Evolutionary conservation across 2,888 invertebrate genomes (phyloP).

Genomic region (Busseola fusca): DNA sequence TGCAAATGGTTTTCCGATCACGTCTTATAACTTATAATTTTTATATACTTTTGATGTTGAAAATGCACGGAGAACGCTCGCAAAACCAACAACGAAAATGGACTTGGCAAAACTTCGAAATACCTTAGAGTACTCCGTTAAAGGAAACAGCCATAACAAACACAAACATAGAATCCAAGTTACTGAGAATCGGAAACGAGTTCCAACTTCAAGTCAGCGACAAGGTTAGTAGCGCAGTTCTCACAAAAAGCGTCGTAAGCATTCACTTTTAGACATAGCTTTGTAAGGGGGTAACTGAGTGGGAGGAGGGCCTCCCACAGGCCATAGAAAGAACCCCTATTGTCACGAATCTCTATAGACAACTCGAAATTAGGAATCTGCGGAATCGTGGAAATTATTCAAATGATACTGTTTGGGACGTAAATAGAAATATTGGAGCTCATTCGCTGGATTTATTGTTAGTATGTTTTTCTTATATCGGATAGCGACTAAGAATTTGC

Average conservation of each 20-base stretch:
- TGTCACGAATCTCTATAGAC: slow-evolving; percentile 70
- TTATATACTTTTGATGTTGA: slow-evolving; percentile 26
- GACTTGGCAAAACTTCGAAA: slow-evolving; percentile 19
- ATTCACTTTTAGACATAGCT: slow-evolving; percentile 60
- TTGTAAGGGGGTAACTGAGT: slow-evolving; percentile 34
- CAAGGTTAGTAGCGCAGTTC: slow-evolving; percentile 57
- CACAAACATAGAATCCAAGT: slow-evolving; percentile 36
- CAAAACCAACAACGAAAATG: slow-evolving; percentile 22
- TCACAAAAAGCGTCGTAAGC: slow-evolving; percentile 58
- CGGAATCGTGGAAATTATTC: slow-evolving; percentile 64
- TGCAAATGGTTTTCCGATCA: slow-evolving; percentile 42
- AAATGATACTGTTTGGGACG: slow-evolving; percentile 58
- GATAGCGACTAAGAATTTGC: slow-evolving; percentile 47
- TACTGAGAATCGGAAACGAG: slow-evolving; percentile 47
- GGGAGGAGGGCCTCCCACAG: slow-evolving; percentile 18
- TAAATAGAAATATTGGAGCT: slow-evolving; percentile 60
- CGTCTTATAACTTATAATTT: slow-evolving; percentile 45
- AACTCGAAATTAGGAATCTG: slow-evolving; percentile 67
- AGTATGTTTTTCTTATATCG: slow-evolving; percentile 56
- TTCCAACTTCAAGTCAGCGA: slow-evolving; percentile 50
- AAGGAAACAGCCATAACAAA: slow-evolving; percentile 40
- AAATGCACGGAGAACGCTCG: slow-evolving; percentile 9
- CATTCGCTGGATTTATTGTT: slow-evolving; percentile 58
- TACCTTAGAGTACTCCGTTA: slow-evolving; percentile 24
- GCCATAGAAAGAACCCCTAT: slow-evolving; percentile 66